Evolutionary conservation across 2,888 invertebrate species (phyloP).

Genomic region (Agelastica alni): DNA sequence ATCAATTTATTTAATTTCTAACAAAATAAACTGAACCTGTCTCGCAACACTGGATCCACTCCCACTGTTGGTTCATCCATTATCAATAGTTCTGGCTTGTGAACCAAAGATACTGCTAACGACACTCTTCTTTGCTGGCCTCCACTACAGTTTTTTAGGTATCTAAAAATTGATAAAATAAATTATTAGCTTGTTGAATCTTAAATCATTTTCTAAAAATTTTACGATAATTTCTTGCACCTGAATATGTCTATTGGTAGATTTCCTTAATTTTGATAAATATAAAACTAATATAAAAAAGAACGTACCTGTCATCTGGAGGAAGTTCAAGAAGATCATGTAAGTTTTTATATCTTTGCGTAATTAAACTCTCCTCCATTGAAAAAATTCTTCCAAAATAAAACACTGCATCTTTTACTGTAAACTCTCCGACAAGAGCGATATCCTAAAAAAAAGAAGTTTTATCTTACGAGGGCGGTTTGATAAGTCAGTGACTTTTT

Average conservation of each 20-base stretch:
- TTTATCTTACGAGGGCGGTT: no score
- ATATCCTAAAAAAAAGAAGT: constrained; percentile 73
- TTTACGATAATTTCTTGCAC: background rate
- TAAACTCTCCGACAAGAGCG: constrained; percentile 77
- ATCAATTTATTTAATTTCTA: background rate
- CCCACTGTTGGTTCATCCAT: constrained; percentile 94
- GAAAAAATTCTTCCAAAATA: constrained; percentile 89
- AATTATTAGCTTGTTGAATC: background rate
- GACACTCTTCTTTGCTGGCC: constrained; percentile 91
- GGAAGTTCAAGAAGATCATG: constrained; percentile 78
- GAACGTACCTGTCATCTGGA: constrained; percentile 60
- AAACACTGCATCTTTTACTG: constrained; percentile 79
- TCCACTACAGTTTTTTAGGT: constrained; percentile 78
- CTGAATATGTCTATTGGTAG: no score
- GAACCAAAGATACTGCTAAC: constrained; percentile 84
- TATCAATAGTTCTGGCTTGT: constrained; percentile 85
- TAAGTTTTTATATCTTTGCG: constrained; percentile 70
- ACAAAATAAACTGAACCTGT: constrained; percentile 17
- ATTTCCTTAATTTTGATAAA: no score
- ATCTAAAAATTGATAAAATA: constrained; percentile 33
- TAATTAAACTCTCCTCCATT: constrained; percentile 67
- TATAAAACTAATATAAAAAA: no score
- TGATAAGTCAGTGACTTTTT: no score
- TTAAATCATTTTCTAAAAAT: background rate
- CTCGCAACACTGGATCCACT: constrained; percentile 65